Evolutionary conservation across 2,113 vertebrate genomes (phyloP).

Genomic region (Aspiorhynchus laticeps): DNA sequence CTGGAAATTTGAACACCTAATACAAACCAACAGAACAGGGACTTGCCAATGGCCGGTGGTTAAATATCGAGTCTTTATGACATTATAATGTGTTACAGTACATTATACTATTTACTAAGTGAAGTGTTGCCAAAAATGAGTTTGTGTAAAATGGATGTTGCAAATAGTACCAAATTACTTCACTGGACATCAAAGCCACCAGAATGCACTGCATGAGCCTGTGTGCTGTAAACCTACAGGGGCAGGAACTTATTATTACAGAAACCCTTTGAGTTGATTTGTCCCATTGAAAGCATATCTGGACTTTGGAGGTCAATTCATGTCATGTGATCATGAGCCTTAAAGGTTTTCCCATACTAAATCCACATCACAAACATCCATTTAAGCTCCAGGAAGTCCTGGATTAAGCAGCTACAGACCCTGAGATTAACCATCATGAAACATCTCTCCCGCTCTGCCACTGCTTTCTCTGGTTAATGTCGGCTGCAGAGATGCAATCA

Average conservation of each 20-base stretch:
- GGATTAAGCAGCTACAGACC: constrained; percentile 19
- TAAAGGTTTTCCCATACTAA: background rate
- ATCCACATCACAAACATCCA: constrained; percentile 5
- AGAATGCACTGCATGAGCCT: background rate
- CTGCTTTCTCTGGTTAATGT: background rate
- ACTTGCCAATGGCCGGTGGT: background rate
- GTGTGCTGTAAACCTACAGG: too few relatives aligned
- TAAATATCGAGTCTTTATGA: background rate
- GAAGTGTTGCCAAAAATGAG: background rate
- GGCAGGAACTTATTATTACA: too few relatives aligned
- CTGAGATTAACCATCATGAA: background rate
- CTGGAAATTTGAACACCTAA: too few relatives aligned
- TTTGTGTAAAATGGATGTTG: background rate
- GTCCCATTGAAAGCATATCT: background rate
- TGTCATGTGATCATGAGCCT: background rate
- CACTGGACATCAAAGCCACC: background rate
- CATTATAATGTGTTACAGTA: background rate
- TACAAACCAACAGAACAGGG: background rate
- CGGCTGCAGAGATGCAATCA: background rate
- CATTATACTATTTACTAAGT: background rate
- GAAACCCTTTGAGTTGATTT: background rate
- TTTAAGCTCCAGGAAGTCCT: constrained; percentile 28
- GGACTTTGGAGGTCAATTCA: background rate
- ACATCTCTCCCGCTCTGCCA: background rate
- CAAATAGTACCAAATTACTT: background rate